phyloP scores from a whole-genome alignment of 2,888 invertebrate species.

The Penaeus monodon region DNA sequence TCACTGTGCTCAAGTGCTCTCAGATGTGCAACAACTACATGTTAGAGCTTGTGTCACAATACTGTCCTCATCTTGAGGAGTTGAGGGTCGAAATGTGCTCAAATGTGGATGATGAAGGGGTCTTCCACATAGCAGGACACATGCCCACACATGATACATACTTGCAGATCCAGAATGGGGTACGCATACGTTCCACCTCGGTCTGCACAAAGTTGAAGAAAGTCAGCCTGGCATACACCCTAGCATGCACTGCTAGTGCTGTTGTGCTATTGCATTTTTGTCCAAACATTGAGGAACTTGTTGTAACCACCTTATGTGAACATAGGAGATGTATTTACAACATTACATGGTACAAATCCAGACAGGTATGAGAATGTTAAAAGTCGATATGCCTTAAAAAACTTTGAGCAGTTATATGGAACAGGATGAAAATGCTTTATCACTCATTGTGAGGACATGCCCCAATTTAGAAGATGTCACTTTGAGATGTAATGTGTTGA shows the following conservation, averaged over 20 bases:
- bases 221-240: conserved; percentile 52
- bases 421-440: conserved; percentile 54
- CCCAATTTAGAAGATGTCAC: conserved; percentile 51
- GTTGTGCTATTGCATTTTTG: conserved; percentile 57
- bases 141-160: conserved; percentile 42
- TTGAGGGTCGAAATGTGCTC: conserved; percentile 53
- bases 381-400: conserved; percentile 33
- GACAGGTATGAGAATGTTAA: conserved; percentile 42
- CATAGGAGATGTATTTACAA: conserved; percentile 59
- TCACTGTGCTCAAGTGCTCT: conserved; percentile 50
- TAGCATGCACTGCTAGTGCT: conserved; percentile 50
- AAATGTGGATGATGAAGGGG: conserved; percentile 55
- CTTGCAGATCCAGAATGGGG: conserved; percentile 45
- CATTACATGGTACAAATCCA: conserved; percentile 53
- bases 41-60: conserved; percentile 52
- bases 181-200: conserved; percentile 26
- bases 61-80: conserved; percentile 55
- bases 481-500: conserved; percentile 55
- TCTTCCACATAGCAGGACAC: conserved; percentile 50
- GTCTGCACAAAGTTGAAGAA: conserved; percentile 48
- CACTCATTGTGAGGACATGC: conserved; percentile 56
- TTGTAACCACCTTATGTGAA: conserved; percentile 59
- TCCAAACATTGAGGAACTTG: conserved; percentile 50
- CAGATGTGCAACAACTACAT: conserved; percentile 56
- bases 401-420: conserved; percentile 51